Evolutionary conservation across 2,888 invertebrate species (phyloP), one percentile per base, ranked within the genome.

Genomic region (Neoitamus cyanurus): DNA sequence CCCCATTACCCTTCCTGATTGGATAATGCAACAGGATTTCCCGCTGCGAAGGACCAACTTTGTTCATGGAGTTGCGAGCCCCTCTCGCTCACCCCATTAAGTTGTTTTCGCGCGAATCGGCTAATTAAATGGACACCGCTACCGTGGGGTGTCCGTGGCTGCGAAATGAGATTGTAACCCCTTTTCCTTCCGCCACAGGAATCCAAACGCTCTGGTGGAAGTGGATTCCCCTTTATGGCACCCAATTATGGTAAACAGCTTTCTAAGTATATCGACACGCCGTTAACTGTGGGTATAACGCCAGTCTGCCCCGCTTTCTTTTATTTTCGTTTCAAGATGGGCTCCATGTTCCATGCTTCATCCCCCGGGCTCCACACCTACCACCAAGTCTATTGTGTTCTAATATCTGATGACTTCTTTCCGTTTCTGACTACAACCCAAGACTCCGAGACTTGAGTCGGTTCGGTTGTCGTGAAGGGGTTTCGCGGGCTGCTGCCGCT

Each of bases 191-290:
- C 1, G 7, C n/a, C 7, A 2, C 25, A 25, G 20, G 9, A 9
- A 20, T 4, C 13, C 15, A 37, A 20, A 9, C 20, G 15, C 34
- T 1, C 30, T 31, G 9, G 25, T 31, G 31, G 20, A 80, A 58
- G 15, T 4, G 31, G 20, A 9, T 34, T 58, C 31, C 58, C 58
- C 34, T 80, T 80, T 80, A 48, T 58, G 34, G 31, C 78, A 80
- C 28, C 36, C 82, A 82, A 82, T 82, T 82, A 82, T 82, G 69
- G 82, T 69, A 82, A 82, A 82, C 36, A 83, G 83, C 30, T 25
- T 58, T 83, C 42, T n/a, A 72, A 83, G 70, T 70, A 46, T 72
- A 83, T 72, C 83, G 72, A 46, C 25, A 46, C n/a, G 31, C 72
- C 70, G 72, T 83, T 72, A 46, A 72, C 31, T 46, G 42, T 20